phyloP scores from a whole-genome alignment of 1,140 invertebrate species.

The Asobara japonica region DNA sequence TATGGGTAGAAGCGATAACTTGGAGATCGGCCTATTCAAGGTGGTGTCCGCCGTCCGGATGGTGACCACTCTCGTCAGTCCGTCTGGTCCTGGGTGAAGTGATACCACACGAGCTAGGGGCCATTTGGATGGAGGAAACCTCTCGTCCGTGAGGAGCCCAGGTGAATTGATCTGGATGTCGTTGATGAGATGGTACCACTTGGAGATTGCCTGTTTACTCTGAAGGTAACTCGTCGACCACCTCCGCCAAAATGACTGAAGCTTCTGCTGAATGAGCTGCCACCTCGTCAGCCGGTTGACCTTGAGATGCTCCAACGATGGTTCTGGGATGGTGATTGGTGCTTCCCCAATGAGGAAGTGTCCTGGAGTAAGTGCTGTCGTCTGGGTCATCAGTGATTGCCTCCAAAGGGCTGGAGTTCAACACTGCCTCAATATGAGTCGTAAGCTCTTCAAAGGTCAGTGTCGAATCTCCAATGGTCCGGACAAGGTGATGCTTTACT shows the following conservation, averaged over 20 bases:
- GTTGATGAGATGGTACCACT: background rate
- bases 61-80: slow-evolving; percentile 4
- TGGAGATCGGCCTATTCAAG: slow-evolving; percentile 11
- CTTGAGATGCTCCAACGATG: background rate
- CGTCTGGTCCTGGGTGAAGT: slow-evolving; percentile 26
- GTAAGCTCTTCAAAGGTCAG: no score
- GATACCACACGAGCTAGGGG: slow-evolving; percentile 16
- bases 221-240: slow-evolving; percentile 19
- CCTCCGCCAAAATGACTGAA: slow-evolving; percentile 22
- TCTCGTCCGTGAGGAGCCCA: background rate
- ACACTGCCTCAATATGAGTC: no score
- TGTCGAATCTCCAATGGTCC: slow-evolving; percentile 15
- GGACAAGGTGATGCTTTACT: slow-evolving; percentile 45
- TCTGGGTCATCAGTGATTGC: slow-evolving; percentile 25
- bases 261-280: background rate
- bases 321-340: slow-evolving; percentile 22
- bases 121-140: no score
- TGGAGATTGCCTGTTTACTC: background rate
- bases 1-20: background rate
- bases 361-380: slow-evolving; percentile 24
- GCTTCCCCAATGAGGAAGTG: no score
- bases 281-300: background rate
- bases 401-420: slow-evolving; percentile 34
- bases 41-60: slow-evolving; percentile 2
- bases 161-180: background rate